Evolutionary conservation across 2,797 vertebrate species (phyloP), one percentile per base, ranked within the genome.

Genomic region (Eulemur coronatus): DNA sequence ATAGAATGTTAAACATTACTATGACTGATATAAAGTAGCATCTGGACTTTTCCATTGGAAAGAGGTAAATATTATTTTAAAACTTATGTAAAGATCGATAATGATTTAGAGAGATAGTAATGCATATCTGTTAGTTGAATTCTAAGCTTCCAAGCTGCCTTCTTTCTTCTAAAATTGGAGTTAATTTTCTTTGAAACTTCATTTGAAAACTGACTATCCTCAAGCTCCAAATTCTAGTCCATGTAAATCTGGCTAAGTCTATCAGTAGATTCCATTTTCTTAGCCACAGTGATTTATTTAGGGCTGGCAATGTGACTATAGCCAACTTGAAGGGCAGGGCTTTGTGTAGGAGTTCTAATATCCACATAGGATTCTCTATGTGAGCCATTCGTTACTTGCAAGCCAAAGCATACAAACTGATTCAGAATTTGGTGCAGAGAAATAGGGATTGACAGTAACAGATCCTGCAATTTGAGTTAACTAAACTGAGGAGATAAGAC

Each of bases 1-100:
- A 91, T 8, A 96, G 73, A 33, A 0, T 73, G 1, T 94, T 94
- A 95, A 91, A 93, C 89, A 93, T 93, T 94, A 88, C 75, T 89
- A 17, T 57, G 33, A 96, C 1, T 22, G 5, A 1, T 70, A 84
- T 89, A 82, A 95, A 96, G 84, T 8, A 46, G 11, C n/a, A 82
- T 76, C 33, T 75, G 18, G 13, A 67, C 38, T 87, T 22, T 50
- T 46, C 11, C 86, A 79, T 52, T 57, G 2, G 57, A 82, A 24
- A 93, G 0, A 84, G 11, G 3, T 76, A 67, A 75, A 10, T 17
- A 84, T 69, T 84, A 7, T 92, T 72, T 79, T 28, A 80, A 78
- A 97, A 73, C 1, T 89, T 22, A 4, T 79, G 0, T 91, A 57
- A 57, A 46, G 14, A 57, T 70, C 63, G 59, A 52, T 5, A 80